These are phyloP conservation scores for Poeciliopsis occidentalis DNA, from an alignment of 2,113 vertebrate genomes.

Conservation along the genomic window DNA sequence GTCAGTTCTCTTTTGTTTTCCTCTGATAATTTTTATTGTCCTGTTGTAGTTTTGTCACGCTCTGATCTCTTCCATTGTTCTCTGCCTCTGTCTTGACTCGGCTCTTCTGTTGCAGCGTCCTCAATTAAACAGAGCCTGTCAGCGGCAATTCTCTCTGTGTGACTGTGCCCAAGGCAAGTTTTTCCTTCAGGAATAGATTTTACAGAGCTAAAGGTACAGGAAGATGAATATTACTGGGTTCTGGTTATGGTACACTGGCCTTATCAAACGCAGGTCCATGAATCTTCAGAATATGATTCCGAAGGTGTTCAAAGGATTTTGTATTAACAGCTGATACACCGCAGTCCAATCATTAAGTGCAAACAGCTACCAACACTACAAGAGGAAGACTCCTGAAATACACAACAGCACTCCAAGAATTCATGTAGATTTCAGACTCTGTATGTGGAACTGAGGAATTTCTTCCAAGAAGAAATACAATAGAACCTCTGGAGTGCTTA, in stretches of 20 bases:
- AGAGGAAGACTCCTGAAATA: too few species aligned
- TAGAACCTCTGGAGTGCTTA: not conserved
- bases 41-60: conserved; percentile 37
- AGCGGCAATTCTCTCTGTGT: conserved; percentile 42
- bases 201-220: conserved; percentile 46
- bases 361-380: too few species aligned
- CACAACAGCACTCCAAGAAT: too few species aligned
- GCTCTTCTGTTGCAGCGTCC: conserved; percentile 48
- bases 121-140: conserved; percentile 66
- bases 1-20: conserved; percentile 43
- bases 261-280: not conserved
- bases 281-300: not conserved
- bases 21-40: conserved; percentile 17
- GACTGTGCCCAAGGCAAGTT: conserved; percentile 44
- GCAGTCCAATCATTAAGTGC: too few species aligned
- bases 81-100: conserved; percentile 30
- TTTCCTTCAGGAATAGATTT: conserved; percentile 51
- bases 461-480: not conserved
- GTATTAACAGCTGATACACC: too few species aligned
- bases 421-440: not conserved
- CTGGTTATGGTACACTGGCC: not conserved
- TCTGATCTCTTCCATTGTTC: conserved; percentile 48
- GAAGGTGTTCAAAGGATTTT: not conserved
- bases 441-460: not conserved
- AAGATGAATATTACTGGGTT: conserved; percentile 36